Percentiles rank a stretch among this genome's conserved stretches.
These are phyloP conservation scores for Drosophila glabriapex DNA, from an alignment of 2,888 invertebrate genomes.

Conservation along the genomic window DNA sequence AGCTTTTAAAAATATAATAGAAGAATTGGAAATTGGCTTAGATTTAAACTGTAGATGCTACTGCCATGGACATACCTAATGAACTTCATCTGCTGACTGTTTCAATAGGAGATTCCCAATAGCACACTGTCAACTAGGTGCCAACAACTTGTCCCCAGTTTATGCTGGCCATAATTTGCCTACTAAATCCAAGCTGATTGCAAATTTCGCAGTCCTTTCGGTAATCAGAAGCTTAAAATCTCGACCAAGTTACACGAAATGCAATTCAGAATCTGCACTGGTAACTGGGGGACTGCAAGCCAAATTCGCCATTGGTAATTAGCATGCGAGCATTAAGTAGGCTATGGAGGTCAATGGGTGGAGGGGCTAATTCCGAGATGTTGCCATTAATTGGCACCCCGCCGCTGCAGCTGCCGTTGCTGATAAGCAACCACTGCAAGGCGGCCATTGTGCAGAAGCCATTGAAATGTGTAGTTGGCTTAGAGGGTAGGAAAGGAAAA, in stretches of 20 bases:
- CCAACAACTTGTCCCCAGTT: not conserved
- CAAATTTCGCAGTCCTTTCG: not conserved
- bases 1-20: not conserved
- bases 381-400: slow-evolving; percentile 50
- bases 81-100: not conserved
- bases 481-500: not conserved
- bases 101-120: not conserved
- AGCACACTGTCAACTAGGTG: not conserved
- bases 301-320: slow-evolving; percentile 53
- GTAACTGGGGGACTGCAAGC: slow-evolving; percentile 23
- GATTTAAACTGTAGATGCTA: not conserved
- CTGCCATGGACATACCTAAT: not conserved
- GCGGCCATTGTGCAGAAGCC: not conserved
- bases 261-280: slow-evolving; percentile 30
- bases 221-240: slow-evolving; percentile 42
- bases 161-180: not conserved
- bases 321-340: slow-evolving; percentile 39
- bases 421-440: slow-evolving; percentile 30
- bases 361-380: slow-evolving; percentile 13
- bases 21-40: not conserved
- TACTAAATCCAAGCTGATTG: not conserved
- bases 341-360: not conserved
- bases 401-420: not conserved
- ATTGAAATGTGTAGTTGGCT: slow-evolving; percentile 12
- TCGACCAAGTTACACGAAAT: slow-evolving; percentile 49